Conservation (phyloP, 2,113 vertebrate genomes). For the Trogon melanurus region DNA sequence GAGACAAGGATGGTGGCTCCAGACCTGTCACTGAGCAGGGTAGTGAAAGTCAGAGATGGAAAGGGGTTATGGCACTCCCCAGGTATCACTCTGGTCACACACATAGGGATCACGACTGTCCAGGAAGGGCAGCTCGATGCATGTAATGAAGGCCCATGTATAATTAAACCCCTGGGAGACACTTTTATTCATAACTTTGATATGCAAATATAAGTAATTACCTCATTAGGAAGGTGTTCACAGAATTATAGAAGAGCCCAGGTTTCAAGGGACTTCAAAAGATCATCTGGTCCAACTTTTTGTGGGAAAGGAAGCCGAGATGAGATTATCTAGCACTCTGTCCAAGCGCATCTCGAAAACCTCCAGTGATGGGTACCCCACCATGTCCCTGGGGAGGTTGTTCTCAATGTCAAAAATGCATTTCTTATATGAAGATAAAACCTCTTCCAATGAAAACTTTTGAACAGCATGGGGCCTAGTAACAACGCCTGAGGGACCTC, state of each 20-base stretch:
- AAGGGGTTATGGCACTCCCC: neutral
- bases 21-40: neutral
- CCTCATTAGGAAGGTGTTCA: neutral
- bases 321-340: neutral
- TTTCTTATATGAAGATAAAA: neutral
- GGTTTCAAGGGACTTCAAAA: neutral
- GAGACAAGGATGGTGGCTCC: neutral
- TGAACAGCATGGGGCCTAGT: fast-evolving
- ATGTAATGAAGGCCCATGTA: neutral
- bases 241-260: neutral
- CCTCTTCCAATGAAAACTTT: neutral
- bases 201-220: neutral
- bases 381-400: neutral
- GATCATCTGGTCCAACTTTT: neutral
- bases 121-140: neutral
- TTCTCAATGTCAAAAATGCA: neutral
- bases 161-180: neutral
- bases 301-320: neutral
- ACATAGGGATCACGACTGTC: neutral
- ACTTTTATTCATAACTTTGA: neutral
- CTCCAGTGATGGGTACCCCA: neutral
- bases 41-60: neutral
- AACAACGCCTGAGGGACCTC: neutral
- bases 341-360: neutral
- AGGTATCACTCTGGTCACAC: neutral